Evolutionary conservation across 2,797 vertebrate species (phyloP), one percentile per base, ranked within the genome.

Genomic region (Phalloptychus januarius): DNA sequence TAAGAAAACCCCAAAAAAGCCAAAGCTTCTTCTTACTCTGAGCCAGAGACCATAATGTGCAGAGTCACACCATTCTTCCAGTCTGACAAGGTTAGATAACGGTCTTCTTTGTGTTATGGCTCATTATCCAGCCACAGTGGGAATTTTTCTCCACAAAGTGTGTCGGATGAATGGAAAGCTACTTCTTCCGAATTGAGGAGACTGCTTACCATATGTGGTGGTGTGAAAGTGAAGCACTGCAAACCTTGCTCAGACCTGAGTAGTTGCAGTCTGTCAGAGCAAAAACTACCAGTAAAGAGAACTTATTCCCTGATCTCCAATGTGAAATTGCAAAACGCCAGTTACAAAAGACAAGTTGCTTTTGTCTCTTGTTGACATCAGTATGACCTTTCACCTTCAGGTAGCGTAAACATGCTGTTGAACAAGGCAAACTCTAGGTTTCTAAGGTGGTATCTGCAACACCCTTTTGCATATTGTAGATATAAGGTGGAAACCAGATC

Each of bases 11-110:
- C 61, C 1, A 63, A 63, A 65, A 67, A 40, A 36, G 36, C 20
- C 65, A 3, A 25, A 69, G 25, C 40, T n/a, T 69, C 44, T 15
- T n/a, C 11, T 42, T 44, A 25, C 67, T 70, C 12, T n/a, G 40
- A 70, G 38, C 25, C 10, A 69, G 65, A 67, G 65, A 69, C 23
- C 23, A 42, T 44, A 70, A 70, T 42, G 23, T 69, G 23, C 25
- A 69, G 15, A 70, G 40, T 69, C 86, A 81, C 58, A 86, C 86
- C 73, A 75, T 83, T 83, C 72, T 80, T 73, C 36, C 76, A 75
- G 76, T 74, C 56, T n/a, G 63, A 79, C 67, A 78, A 69, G 38
- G 38, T 69, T 42, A 42, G 65, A 44, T 69, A 40, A 69, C 13
- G 11, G 23, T 44, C 67, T 70, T 70, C 67, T 70, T 44, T 70